A percentile compares a stretch with the other conserved stretches of the same genome.
These are phyloP conservation scores for Heliocidaris erythrogramma DNA, from an alignment of 35 echinoderm and acorn worm species.

Conservation along the genomic window DNA sequence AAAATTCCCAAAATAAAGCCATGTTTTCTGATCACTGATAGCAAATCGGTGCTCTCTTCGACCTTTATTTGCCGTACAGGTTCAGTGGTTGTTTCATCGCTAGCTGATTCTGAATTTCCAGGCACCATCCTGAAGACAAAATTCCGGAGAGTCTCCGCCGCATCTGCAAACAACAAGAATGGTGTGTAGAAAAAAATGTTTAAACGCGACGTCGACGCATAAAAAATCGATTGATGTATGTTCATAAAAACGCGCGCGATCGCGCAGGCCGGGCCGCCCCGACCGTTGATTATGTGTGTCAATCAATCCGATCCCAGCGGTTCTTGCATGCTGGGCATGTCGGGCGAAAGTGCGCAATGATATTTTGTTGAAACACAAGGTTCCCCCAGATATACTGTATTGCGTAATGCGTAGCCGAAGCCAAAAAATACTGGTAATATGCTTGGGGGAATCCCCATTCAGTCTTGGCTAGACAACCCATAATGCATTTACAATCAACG, in stretches of 20 bases:
- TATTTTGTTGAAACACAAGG: background rate
- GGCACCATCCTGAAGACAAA: slow-evolving; percentile 41
- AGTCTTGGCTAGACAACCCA: too few species aligned
- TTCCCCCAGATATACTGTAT: background rate
- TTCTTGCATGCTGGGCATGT: background rate
- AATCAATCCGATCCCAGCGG: background rate
- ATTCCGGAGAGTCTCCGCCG: slow-evolving; percentile 29
- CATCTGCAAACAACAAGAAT: slow-evolving; percentile 24
- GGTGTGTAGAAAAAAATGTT: background rate
- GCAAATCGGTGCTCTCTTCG: slow-evolving; percentile 37
- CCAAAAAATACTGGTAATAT: too few species aligned
- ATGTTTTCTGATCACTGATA: slow-evolving; percentile 57
- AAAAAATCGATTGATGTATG: background rate
- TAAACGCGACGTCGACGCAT: background rate
- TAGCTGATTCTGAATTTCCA: slow-evolving; percentile 11
- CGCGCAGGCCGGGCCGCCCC: background rate
- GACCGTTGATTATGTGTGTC: background rate
- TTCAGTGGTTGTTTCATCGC: slow-evolving; percentile 24
- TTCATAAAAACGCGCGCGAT: background rate
- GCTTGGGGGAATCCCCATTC: too few species aligned
- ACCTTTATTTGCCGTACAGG: background rate
- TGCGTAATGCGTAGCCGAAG: background rate
- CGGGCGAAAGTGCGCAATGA: background rate
- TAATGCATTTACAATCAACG: too few species aligned
- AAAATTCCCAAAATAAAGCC: slow-evolving; percentile 60